Evolutionary conservation across 2,113 vertebrate species (phyloP).

Genomic region (Rhabdomys dilectus): DNA sequence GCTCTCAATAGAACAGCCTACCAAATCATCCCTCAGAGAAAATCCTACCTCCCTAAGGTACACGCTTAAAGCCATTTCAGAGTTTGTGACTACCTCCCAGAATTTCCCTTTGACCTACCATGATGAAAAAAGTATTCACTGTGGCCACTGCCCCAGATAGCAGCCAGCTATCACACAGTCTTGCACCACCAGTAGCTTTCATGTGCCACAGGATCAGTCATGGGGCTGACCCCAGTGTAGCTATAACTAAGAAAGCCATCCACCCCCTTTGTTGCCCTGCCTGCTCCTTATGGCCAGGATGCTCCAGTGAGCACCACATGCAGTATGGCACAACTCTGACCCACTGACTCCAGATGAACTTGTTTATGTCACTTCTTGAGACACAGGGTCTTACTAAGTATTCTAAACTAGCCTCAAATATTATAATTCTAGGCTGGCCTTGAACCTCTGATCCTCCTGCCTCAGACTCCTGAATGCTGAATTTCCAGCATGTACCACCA

Average conservation of each 20-base stretch:
- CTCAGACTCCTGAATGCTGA: background rate
- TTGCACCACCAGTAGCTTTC: background rate
- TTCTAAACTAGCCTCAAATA: background rate
- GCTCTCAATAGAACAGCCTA: background rate
- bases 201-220: background rate
- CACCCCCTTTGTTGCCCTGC: background rate
- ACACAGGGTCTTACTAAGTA: background rate
- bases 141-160: background rate
- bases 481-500: background rate
- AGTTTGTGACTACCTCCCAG: conserved; percentile 17
- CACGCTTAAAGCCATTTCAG: conserved; percentile 19
- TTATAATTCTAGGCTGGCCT: background rate
- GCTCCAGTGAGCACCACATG: background rate
- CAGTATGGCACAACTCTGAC: background rate
- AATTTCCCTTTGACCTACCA: conserved; percentile 9
- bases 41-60: background rate
- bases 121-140: background rate
- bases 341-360: background rate
- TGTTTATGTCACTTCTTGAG: background rate
- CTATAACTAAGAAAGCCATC: background rate
- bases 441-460: background rate
- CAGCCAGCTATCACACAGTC: background rate
- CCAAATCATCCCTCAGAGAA: background rate
- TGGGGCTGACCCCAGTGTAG: background rate
- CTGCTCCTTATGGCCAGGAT: background rate